Percentiles rank a stretch among this genome's conserved stretches.
phyloP scores from a whole-genome alignment of 2,113 vertebrate species.

The Gasterosteus aculeatus region DNA sequence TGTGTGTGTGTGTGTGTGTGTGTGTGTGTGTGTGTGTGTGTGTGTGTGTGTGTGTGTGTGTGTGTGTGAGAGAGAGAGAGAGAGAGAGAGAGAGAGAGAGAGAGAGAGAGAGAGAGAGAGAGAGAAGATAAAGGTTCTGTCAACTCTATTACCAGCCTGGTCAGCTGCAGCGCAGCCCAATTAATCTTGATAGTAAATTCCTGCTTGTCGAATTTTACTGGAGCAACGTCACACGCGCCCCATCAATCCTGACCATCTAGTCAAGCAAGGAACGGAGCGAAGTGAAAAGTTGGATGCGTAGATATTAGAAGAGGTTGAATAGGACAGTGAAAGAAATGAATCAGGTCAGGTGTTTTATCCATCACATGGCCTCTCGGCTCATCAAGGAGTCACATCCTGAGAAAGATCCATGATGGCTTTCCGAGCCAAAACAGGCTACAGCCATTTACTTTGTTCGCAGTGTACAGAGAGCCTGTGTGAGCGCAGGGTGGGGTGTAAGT shows the following conservation, averaged over 20 bases:
- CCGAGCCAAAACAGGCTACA: slow-evolving; percentile 38
- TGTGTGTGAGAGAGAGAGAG: too few relatives aligned
- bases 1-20: too few relatives aligned
- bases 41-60: neutral
- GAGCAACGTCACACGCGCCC: slow-evolving; percentile 41
- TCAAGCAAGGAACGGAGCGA: slow-evolving; percentile 27
- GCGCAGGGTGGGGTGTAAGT: slow-evolving; percentile 30
- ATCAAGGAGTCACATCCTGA: slow-evolving; percentile 27
- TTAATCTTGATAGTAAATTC: slow-evolving; percentile 73
- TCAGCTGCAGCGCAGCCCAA: slow-evolving; percentile 43
- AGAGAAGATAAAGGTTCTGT: slow-evolving; percentile 26
- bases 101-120: too few relatives aligned
- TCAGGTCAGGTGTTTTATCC: neutral
- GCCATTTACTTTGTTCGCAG: slow-evolving; percentile 40
- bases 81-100: too few relatives aligned
- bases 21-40: too few relatives aligned
- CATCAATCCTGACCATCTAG: slow-evolving; percentile 40
- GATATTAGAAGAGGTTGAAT: slow-evolving; percentile 4
- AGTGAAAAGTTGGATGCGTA: neutral
- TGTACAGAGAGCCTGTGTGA: slow-evolving; percentile 16
- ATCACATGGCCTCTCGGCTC: slow-evolving; percentile 24
- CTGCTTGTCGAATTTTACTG: slow-evolving; percentile 65
- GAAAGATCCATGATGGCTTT: slow-evolving; percentile 47
- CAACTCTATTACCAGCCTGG: slow-evolving; percentile 63
- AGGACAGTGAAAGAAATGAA: slow-evolving; percentile 9